A percentile compares a stretch with the other conserved stretches of the same genome.
Evolutionary conservation across 2,113 vertebrate genomes (phyloP).

Genomic region (Euleptes europaea): DNA sequence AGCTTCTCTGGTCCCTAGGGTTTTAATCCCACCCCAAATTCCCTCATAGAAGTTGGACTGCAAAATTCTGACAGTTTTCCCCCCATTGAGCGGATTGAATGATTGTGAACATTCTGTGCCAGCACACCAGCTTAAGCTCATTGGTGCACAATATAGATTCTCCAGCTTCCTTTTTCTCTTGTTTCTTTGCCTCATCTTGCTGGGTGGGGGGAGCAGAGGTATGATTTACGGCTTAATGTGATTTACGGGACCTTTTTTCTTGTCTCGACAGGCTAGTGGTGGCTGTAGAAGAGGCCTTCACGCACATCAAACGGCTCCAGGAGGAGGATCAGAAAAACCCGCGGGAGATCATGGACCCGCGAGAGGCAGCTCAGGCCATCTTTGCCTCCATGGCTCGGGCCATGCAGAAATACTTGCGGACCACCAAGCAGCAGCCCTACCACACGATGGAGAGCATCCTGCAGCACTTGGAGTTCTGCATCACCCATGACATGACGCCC

Average conservation of each 20-base stretch:
- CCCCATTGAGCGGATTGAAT: background rate
- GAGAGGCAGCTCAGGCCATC: conserved; percentile 95
- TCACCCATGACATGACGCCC: conserved; percentile 97
- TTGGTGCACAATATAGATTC: background rate
- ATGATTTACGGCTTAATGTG: rapidly evolving
- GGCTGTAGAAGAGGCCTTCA: conserved; percentile 96
- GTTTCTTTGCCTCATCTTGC: background rate
- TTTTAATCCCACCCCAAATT: background rate
- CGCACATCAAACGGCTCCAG: conserved; percentile 94
- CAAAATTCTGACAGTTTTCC: background rate
- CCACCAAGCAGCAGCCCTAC: conserved; percentile 94
- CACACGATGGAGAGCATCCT: conserved; percentile 99
- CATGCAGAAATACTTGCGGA: conserved; percentile 97
- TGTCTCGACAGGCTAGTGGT: conserved; percentile 84
- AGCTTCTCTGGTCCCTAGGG: background rate
- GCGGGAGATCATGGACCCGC: conserved; percentile 91
- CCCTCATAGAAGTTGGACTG: background rate
- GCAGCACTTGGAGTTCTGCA: conserved; percentile 96
- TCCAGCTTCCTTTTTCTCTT: background rate
- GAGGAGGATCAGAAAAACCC: conserved; percentile 93
- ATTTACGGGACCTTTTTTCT: too few relatives aligned
- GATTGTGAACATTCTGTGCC: background rate
- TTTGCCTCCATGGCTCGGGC: conserved; percentile 96
- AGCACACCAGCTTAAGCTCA: rapidly evolving
- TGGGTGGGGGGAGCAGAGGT: too few relatives aligned